phyloP scores from a whole-genome alignment of 2,113 vertebrate genomes.

The Nothobranchius kuhntae region DNA sequence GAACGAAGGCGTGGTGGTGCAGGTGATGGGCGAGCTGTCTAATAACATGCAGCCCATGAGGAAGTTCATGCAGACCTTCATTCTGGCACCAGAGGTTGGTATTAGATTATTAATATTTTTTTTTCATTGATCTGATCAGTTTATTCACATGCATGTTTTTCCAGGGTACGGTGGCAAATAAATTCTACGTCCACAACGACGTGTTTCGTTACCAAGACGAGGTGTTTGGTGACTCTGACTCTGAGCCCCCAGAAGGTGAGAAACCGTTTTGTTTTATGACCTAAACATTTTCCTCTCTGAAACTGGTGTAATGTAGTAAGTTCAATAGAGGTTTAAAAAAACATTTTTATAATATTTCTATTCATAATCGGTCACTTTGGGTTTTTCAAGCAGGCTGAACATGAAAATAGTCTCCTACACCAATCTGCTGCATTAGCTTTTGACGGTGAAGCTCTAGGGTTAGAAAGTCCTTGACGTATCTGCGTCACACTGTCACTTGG shows the following conservation, averaged over 20 bases:
- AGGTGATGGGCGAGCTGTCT: conserved; percentile 97
- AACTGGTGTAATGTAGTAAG: too few relatives aligned
- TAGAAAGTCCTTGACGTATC: too few relatives aligned
- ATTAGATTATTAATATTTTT: neutral
- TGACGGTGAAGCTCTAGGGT: too few relatives aligned
- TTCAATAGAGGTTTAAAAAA: too few relatives aligned
- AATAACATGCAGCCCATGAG: conserved; percentile 98
- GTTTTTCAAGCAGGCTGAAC: too few relatives aligned
- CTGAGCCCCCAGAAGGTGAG: conserved; percentile 94
- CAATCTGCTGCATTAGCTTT: too few relatives aligned
- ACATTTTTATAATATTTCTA: too few relatives aligned
- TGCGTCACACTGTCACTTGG: too few relatives aligned
- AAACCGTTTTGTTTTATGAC: neutral
- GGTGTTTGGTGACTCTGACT: conserved; percentile 95
- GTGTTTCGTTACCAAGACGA: conserved; percentile 99
- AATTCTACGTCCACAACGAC: conserved; percentile 98
- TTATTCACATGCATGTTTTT: neutral
- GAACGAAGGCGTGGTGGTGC: conserved; percentile 95
- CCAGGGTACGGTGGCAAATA: conserved; percentile 95
- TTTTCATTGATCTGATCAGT: too few relatives aligned
- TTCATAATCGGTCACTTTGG: too few relatives aligned
- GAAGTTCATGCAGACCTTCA: conserved; percentile 98
- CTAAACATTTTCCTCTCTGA: too few relatives aligned
- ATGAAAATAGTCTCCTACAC: too few relatives aligned
- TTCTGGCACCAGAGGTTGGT: conserved; percentile 93